Evolutionary conservation across 1,140 invertebrate genomes (phyloP).

Genomic region (Saccostrea cuccullata): DNA sequence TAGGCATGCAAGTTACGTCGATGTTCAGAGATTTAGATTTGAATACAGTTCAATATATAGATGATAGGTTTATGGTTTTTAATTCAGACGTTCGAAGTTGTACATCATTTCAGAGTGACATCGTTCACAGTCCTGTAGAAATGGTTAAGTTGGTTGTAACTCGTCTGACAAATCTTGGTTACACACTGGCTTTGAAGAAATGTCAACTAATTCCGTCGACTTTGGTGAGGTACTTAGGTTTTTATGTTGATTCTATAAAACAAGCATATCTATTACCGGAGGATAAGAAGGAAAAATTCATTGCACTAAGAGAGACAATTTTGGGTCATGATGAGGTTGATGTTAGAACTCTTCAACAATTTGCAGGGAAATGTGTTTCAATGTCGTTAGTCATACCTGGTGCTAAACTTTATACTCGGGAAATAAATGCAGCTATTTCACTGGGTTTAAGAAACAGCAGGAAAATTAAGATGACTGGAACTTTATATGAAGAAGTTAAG

Average conservation of each 20-base stretch:
- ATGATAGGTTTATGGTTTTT: background rate
- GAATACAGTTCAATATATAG: background rate
- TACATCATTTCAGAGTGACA: too few species aligned
- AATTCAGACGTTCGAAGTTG: too few species aligned
- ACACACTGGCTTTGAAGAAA: background rate
- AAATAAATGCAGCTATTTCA: background rate
- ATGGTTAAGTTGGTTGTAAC: too few species aligned
- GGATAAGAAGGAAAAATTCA: background rate
- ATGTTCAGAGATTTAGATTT: background rate
- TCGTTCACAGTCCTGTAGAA: too few species aligned
- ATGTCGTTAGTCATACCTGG: background rate
- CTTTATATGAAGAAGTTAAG: slow-evolving; percentile 38
- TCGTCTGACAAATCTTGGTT: background rate
- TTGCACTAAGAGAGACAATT: background rate
- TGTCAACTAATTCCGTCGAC: background rate
- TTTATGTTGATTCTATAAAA: background rate
- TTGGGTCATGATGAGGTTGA: background rate
- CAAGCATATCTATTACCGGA: background rate
- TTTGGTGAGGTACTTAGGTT: background rate
- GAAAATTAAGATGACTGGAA: background rate
- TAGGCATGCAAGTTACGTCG: too few species aligned
- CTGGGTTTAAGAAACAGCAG: background rate
- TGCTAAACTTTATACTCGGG: background rate
- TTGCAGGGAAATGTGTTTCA: background rate
- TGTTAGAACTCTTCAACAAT: background rate